Percentiles rank a stretch among this genome's conserved stretches.
Conservation (phyloP, 2,888 invertebrate species). For the Oithona nana region DNA sequence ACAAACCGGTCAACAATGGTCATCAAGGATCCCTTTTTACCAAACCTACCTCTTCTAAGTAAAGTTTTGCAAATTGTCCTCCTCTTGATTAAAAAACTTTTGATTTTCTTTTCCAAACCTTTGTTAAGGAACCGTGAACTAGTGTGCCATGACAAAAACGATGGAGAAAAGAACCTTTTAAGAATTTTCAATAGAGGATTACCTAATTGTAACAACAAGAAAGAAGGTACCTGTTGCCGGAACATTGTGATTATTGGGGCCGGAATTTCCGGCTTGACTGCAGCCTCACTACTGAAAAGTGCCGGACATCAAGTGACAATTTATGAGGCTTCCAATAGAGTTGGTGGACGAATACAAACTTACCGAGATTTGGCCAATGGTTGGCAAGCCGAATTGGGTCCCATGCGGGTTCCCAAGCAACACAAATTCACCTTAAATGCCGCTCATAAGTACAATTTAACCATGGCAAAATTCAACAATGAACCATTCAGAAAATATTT, state of each 20-base stretch:
- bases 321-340: constrained; percentile 13
- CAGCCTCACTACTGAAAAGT: constrained; percentile 8
- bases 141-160: neutral
- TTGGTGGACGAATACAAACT: constrained; percentile 17
- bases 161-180: neutral
- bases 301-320: constrained; percentile 16
- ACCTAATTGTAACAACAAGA: neutral
- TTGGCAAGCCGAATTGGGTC: constrained; percentile 17
- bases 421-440: neutral
- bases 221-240: neutral
- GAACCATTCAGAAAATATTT: neutral
- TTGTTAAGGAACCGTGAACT: neutral
- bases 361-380: constrained; percentile 12
- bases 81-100: too few relatives aligned
- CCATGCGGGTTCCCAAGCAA: constrained; percentile 13
- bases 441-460: neutral
- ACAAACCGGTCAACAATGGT: too few relatives aligned
- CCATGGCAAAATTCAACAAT: neutral
- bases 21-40: too few relatives aligned
- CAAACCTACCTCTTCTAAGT: too few relatives aligned
- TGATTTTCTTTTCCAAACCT: too few relatives aligned
- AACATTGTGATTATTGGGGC: constrained; percentile 20
- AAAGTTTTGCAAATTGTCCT: too few relatives aligned
- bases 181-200: neutral
- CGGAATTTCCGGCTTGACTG: constrained; percentile 17